phyloP scores from a whole-genome alignment of 2,113 vertebrate species.

The Lagenorhynchus albirostris region DNA sequence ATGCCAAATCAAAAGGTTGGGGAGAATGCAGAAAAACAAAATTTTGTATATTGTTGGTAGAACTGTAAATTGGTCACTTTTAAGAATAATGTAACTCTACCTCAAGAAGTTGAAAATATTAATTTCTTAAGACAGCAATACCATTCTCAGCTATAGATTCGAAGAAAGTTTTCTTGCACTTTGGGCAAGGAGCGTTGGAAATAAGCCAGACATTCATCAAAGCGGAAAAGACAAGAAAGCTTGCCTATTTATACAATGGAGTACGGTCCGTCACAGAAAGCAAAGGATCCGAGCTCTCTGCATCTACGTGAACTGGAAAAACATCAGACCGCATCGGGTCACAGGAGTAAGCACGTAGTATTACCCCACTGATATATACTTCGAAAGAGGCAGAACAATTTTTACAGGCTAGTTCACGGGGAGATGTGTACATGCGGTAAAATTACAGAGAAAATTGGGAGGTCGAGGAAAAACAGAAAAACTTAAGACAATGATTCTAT shows the following conservation, averaged over 20 bases:
- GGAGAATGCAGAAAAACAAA: neutral
- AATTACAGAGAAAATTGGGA: neutral
- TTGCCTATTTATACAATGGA: neutral
- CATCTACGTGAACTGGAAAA: neutral
- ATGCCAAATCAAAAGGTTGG: neutral
- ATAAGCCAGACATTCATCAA: neutral
- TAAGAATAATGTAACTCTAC: neutral
- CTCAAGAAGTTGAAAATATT: neutral
- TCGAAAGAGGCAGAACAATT: neutral
- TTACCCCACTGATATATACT: neutral
- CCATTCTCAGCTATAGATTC: neutral
- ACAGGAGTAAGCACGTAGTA: neutral
- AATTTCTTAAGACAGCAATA: neutral
- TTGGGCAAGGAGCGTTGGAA: neutral
- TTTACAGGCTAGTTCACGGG: neutral
- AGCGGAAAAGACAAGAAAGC: neutral
- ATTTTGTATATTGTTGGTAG: neutral
- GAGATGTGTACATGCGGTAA: neutral
- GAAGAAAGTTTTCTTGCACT: neutral
- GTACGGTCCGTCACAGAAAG: neutral
- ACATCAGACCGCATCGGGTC: neutral
- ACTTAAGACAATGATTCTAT: neutral
- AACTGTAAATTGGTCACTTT: neutral
- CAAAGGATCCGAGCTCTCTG: neutral
- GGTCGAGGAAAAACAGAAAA: neutral